Conservation (phyloP, 1,140 invertebrate genomes). For the Trialeurodes vaporariorum region DNA sequence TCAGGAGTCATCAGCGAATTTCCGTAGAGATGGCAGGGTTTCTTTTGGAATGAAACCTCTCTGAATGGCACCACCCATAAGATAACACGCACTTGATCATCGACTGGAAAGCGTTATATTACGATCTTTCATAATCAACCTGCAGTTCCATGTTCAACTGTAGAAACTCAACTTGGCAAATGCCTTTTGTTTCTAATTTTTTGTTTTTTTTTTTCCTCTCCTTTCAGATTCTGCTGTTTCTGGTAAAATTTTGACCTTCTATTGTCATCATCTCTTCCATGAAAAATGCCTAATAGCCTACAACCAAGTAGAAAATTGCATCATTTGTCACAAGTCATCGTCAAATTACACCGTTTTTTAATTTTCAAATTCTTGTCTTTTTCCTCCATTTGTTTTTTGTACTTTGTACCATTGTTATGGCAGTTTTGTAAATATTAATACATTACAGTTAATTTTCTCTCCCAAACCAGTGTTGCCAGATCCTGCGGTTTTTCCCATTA, state of each 20-base stretch:
- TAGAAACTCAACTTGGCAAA: not conserved
- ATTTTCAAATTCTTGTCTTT: not conserved
- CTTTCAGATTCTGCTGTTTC: not conserved
- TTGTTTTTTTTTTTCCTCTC: not conserved
- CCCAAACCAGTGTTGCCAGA: too few relatives aligned
- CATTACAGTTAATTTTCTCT: too few relatives aligned
- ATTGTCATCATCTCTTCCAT: constrained; percentile 84
- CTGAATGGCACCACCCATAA: too few relatives aligned
- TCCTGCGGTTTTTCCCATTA: too few relatives aligned
- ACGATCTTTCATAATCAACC: not conserved
- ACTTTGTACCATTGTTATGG: not conserved
- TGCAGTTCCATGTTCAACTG: not conserved
- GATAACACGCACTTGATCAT: too few relatives aligned
- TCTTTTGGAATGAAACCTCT: too few relatives aligned
- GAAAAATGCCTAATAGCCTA: constrained; percentile 55
- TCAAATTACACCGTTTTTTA: not conserved
- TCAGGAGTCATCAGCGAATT: too few relatives aligned
- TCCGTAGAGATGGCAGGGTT: too few relatives aligned
- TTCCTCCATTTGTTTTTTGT: too few relatives aligned
- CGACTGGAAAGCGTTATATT: too few relatives aligned
- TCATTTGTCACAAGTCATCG: constrained; percentile 8
- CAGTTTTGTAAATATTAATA: not conserved
- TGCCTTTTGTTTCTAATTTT: too few relatives aligned
- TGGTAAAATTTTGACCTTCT: constrained; percentile 56
- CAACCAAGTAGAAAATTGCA: constrained; percentile 2